Evolutionary conservation across 2,888 invertebrate species (phyloP), one percentile per base, ranked within the genome.

Genomic region (Bruchidius siliquastri): DNA sequence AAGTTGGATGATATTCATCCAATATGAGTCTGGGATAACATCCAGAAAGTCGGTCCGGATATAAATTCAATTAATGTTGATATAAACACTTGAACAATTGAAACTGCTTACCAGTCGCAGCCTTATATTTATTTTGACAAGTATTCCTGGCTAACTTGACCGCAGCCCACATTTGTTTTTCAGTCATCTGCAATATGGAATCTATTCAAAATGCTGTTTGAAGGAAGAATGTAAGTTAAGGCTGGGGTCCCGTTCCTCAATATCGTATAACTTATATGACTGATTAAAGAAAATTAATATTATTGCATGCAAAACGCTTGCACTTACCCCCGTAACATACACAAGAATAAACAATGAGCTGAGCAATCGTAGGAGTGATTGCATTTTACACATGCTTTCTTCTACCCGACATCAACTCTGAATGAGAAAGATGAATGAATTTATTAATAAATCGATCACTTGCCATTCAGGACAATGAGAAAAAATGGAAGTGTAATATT

Each of bases 81-180:
- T n/a, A n/a, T n/a, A n/a, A n/a, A n/a, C n/a, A n/a, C n/a, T n/a
- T n/a, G n/a, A n/a, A n/a, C n/a, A n/a, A n/a, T n/a, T 26, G 49
- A 49, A 49, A 49, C 6, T 21, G n/a, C 81, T 86, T 84, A 91
- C 91, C 91, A 77, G 89, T 87, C 71, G 88, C 86, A 2, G 86
- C 88, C 78, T 90, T 89, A 73, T 88, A 88, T 86, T 92, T 93
- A 0, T 91, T 90, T 76, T 89, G 87, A 78, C 93, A 93, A 0
- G 89, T 86, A 81, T 91, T 91, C 70, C 92, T 87, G 86, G 92
- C 88, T 81, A 90, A 86, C 83, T 89, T 90, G 0, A 89, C 89
- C 0, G 92, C 89, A n/a, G 90, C 88, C 80, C 84, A 88, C 83
- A 93, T 87, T 85, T 93, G 93, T 73, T 91, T 90, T 73, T 84